phyloP scores from a whole-genome alignment of 2,888 invertebrate genomes.

The Acholoe squamosa region DNA sequence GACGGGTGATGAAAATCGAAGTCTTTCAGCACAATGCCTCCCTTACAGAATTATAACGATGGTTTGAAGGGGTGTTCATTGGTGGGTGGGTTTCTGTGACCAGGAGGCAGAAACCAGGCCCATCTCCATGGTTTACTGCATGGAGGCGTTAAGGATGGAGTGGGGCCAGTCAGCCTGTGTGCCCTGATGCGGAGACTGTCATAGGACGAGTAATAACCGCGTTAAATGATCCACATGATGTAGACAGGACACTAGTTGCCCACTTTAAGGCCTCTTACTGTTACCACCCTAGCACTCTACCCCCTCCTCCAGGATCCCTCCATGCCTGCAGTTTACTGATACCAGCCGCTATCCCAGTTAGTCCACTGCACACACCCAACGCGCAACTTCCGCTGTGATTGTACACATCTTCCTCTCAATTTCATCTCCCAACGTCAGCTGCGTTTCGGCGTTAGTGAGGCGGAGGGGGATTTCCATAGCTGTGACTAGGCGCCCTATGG shows the following conservation, averaged over 20 bases:
- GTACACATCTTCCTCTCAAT: background rate
- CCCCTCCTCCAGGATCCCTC: background rate
- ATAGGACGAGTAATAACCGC: background rate
- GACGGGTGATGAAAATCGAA: too few species aligned
- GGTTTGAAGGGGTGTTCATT: background rate
- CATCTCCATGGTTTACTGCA: too few species aligned
- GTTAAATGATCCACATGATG: background rate
- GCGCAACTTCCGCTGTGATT: constrained; percentile 1
- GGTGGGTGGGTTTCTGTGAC: background rate
- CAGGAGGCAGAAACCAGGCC: background rate
- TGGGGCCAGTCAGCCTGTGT: background rate
- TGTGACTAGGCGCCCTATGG: too few species aligned
- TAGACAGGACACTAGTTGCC: background rate
- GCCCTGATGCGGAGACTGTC: background rate
- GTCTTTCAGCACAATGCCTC: too few species aligned
- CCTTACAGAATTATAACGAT: too few species aligned
- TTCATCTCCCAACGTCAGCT: background rate
- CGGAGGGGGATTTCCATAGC: background rate
- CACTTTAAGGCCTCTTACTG: background rate
- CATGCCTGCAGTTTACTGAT: background rate
- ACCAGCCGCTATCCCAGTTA: background rate
- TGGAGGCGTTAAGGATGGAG: background rate
- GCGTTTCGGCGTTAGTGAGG: background rate
- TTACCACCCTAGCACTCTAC: background rate
- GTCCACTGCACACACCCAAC: background rate